These are phyloP conservation scores for Sarotherodon lohbergeri DNA, from an alignment of 2,113 vertebrate species.

Conservation along the genomic window DNA sequence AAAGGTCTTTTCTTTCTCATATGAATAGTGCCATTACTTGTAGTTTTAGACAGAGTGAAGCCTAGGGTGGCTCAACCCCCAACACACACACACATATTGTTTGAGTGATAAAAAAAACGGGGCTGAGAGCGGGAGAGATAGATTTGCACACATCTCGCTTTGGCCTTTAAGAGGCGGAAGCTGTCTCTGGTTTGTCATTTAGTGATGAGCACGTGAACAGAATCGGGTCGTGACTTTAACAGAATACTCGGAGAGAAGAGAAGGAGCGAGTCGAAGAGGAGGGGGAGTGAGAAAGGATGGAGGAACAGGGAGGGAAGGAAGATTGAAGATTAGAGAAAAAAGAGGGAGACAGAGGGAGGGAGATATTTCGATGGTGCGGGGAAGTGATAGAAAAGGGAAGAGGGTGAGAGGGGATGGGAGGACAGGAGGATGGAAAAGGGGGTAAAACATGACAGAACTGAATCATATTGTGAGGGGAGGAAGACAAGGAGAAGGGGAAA, in stretches of 20 bases:
- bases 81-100: slow-evolving; percentile 8
- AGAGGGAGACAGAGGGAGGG: background rate
- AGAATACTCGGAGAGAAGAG: background rate
- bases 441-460: background rate
- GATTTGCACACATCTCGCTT: slow-evolving; percentile 35
- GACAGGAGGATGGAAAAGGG: background rate
- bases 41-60: slow-evolving; percentile 39
- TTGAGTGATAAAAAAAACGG: slow-evolving; percentile 29
- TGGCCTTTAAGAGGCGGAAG: slow-evolving; percentile 64
- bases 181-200: slow-evolving; percentile 65
- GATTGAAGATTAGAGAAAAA: background rate
- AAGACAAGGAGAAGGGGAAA: slow-evolving; percentile 14
- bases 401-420: background rate
- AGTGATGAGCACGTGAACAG: slow-evolving; percentile 57
- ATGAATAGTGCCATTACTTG: slow-evolving; percentile 36
- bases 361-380: background rate
- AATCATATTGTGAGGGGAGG: slow-evolving; percentile 6
- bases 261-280: background rate
- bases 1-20: slow-evolving; percentile 17
- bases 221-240: slow-evolving; percentile 50
- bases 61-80: background rate
- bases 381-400: background rate
- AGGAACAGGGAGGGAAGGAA: background rate
- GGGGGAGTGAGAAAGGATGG: background rate
- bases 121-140: slow-evolving; percentile 24